Evolutionary conservation across 1,140 invertebrate genomes (phyloP).

Genomic region (Bicyclus anynana): DNA sequence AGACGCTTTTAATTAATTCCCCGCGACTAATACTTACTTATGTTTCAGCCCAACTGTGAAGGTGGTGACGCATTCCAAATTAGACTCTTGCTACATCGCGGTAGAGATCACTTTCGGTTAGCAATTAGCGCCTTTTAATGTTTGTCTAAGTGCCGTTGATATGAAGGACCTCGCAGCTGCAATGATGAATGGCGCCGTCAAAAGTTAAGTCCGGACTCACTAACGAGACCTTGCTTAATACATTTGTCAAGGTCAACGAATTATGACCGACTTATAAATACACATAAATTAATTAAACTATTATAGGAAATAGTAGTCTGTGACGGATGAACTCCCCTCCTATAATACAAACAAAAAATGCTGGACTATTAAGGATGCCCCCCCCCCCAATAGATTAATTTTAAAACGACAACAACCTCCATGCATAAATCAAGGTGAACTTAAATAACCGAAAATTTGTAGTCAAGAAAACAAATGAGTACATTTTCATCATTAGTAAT

Average conservation of each 20-base stretch:
- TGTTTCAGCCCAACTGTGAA: conserved; percentile 15
- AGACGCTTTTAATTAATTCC: conserved; percentile 26
- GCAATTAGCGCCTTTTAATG: conserved; percentile 6
- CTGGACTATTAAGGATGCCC: too few relatives aligned
- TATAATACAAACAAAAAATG: too few relatives aligned
- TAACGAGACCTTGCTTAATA: conserved; percentile 18
- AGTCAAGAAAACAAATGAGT: too few relatives aligned
- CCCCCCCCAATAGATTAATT: too few relatives aligned
- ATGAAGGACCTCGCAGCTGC: conserved; percentile 4
- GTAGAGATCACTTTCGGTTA: conserved; percentile 5
- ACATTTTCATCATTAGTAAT: too few relatives aligned
- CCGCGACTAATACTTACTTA: conserved; percentile 25
- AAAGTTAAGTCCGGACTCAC: conserved; percentile 8
- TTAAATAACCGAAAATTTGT: too few relatives aligned
- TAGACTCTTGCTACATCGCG: neutral
- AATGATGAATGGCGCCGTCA: conserved; percentile 1
- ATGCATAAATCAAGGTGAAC: too few relatives aligned
- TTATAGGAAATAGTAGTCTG: too few relatives aligned
- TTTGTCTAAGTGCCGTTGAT: conserved; percentile 2
- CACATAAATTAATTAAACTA: too few relatives aligned
- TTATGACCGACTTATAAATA: too few relatives aligned
- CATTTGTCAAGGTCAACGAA: conserved; percentile 13
- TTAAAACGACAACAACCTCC: too few relatives aligned
- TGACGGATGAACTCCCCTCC: too few relatives aligned
- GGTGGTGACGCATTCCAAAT: neutral